Conservation (phyloP, 2,888 invertebrate species). For the Epinotia ramella region DNA sequence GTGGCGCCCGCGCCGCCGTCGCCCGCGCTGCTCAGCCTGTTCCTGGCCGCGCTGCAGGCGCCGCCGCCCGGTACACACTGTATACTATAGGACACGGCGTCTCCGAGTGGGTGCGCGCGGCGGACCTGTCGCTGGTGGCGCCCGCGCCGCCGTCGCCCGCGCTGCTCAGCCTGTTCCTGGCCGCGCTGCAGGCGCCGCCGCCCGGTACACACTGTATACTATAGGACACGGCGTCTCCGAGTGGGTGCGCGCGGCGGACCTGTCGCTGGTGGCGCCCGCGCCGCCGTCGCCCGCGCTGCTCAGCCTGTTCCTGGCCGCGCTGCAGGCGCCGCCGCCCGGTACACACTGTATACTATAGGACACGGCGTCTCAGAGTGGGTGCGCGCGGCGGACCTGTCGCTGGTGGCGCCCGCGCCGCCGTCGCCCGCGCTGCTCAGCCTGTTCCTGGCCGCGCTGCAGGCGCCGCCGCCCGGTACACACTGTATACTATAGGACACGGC, state of each 20-base stretch:
- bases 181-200: conserved; percentile 59
- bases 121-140: conserved; percentile 75
- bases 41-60: conserved; percentile 59
- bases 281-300: conserved; percentile 66
- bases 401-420: conserved; percentile 70
- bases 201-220: conserved; percentile 54
- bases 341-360: not conserved
- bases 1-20: conserved; percentile 69
- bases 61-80: conserved; percentile 61
- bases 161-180: conserved; percentile 63
- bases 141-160: conserved; percentile 64
- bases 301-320: conserved; percentile 59
- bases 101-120: conserved; percentile 71
- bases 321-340: conserved; percentile 57
- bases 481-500: not conserved
- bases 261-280: conserved; percentile 67
- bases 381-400: conserved; percentile 51
- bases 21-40: conserved; percentile 60
- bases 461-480: conserved; percentile 53
- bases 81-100: conserved; percentile 47
- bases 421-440: conserved; percentile 59
- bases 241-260: not conserved
- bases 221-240: conserved; percentile 49
- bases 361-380: not conserved
- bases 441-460: conserved; percentile 59